A percentile compares a stretch with the other conserved stretches of the same genome.
Evolutionary conservation across 2,797 vertebrate species (phyloP).

Genomic region (Naso thynnoides): DNA sequence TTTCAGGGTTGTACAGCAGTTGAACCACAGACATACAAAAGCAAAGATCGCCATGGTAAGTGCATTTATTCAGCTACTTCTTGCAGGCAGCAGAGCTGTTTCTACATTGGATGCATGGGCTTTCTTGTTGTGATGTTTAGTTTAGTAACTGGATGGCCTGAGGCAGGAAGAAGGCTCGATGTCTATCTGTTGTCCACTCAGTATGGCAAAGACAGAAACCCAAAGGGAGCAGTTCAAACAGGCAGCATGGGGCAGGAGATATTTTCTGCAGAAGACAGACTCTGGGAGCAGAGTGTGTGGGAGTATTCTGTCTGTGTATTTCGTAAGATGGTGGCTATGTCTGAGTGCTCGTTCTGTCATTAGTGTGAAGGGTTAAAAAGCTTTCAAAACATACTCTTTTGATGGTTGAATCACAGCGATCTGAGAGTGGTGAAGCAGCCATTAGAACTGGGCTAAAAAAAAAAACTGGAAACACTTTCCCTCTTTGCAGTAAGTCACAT

Average conservation of each 20-base stretch:
- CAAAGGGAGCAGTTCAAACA: constrained; percentile 57
- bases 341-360: constrained; percentile 69
- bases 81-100: constrained; percentile 34
- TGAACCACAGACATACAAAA: constrained; percentile 23
- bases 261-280: constrained; percentile 66
- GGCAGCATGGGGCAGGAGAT: constrained; percentile 59
- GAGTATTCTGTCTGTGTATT: constrained; percentile 71
- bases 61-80: constrained; percentile 40
- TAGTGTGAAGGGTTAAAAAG: constrained; percentile 68
- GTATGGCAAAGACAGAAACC: constrained; percentile 59
- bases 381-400: constrained; percentile 59
- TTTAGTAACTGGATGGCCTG: constrained; percentile 53
- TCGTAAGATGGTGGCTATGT: constrained; percentile 68
- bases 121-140: constrained; percentile 59
- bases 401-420: constrained; percentile 56
- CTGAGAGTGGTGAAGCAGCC: constrained; percentile 44
- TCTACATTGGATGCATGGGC: constrained; percentile 40
- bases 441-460: constrained; percentile 33
- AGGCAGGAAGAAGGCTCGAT: constrained; percentile 53
- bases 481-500: constrained; percentile 10
- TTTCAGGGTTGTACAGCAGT: constrained; percentile 12
- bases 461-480: constrained; percentile 23
- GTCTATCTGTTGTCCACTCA: constrained; percentile 59
- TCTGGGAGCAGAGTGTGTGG: constrained; percentile 68
- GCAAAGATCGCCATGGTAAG: constrained; percentile 11